Conservation (phyloP, 1,140 invertebrate species). For the Bombus vancouverensis region DNA sequence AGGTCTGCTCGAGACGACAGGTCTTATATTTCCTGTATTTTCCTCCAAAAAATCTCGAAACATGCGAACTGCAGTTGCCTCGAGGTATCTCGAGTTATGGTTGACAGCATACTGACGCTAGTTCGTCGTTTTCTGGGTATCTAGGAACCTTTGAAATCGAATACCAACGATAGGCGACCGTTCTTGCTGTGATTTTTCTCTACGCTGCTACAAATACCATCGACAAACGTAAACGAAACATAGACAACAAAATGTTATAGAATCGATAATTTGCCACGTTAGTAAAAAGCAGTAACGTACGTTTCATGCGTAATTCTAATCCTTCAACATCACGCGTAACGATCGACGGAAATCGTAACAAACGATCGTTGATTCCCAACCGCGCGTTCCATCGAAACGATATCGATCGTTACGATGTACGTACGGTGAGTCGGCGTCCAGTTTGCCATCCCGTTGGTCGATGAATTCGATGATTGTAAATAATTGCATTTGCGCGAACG, state of each 20-base stretch:
- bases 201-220: no score
- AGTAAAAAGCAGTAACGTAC: no score
- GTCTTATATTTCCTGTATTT: neutral
- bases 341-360: neutral
- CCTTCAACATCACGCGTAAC: neutral
- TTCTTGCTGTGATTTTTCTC: no score
- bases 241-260: no score
- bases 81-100: neutral
- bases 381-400: neutral
- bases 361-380: neutral
- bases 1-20: neutral
- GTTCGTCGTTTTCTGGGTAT: neutral
- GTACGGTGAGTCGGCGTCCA: neutral
- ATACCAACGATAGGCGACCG: neutral
- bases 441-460: neutral
- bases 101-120: no score
- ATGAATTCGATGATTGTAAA: constrained; percentile 22
- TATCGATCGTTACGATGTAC: neutral
- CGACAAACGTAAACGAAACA: no score
- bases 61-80: neutral
- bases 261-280: no score
- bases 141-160: neutral
- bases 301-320: neutral
- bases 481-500: neutral
- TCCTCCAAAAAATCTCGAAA: no score